A percentile compares a stretch with the other conserved stretches of the same genome.
Conservation (phyloP, 2,797 vertebrate genomes). For the Sebastes taczanowskii region DNA sequence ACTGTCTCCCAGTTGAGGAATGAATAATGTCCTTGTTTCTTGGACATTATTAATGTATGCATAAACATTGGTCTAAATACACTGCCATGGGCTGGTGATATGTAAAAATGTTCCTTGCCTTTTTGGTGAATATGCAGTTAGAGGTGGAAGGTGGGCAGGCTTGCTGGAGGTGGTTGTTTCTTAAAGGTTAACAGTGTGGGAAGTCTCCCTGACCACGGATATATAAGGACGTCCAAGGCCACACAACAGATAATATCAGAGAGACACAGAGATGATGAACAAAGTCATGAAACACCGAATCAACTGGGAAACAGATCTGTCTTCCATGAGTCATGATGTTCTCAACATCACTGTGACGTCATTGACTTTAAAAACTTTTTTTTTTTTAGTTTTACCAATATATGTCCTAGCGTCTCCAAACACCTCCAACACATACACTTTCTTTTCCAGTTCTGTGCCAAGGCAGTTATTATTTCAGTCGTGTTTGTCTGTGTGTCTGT, state of each 20-base stretch:
- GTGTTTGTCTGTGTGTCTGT: background rate
- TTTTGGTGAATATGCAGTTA: conserved; percentile 19
- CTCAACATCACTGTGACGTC: background rate
- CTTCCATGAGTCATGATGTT: background rate
- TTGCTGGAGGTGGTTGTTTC: conserved; percentile 19
- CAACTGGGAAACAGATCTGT: background rate
- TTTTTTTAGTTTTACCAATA: no score
- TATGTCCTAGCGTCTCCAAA: no score
- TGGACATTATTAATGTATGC: conserved; percentile 28
- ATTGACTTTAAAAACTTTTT: background rate
- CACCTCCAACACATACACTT: no score
- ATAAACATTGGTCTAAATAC: conserved; percentile 21
- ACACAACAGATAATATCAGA: conserved; percentile 1
- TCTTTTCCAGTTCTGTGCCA: no score
- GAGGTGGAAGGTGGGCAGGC: conserved; percentile 16
- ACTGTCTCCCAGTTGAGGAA: conserved; percentile 1
- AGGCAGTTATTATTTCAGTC: background rate
- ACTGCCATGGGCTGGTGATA: conserved; percentile 21
- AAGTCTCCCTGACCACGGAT: background rate
- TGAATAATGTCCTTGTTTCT: conserved; percentile 25
- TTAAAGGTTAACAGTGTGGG: conserved; percentile 52
- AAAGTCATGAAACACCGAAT: background rate
- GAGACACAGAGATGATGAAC: background rate
- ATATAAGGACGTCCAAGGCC: background rate
- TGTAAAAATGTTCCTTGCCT: conserved; percentile 53